Evolutionary conservation across 2,888 invertebrate genomes (phyloP).

Genomic region (Apamea epomidion): DNA sequence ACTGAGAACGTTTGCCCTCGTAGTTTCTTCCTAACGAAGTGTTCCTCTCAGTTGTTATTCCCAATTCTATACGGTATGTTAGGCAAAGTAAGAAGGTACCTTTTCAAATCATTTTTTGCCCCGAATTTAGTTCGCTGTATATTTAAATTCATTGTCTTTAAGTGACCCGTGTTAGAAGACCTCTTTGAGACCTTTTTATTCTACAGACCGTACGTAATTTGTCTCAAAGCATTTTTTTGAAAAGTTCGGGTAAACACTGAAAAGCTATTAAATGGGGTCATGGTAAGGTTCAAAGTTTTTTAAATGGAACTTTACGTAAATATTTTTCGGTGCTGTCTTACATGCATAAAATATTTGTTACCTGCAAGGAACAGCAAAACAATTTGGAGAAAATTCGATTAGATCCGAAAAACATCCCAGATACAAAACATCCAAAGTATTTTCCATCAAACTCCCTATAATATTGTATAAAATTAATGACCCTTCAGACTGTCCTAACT

Average conservation of each 20-base stretch:
- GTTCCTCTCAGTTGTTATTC: conserved; percentile 74
- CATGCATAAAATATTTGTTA: background rate
- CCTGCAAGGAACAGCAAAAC: conserved; percentile 14
- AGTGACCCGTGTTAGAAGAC: conserved; percentile 38
- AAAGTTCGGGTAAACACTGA: conserved; percentile 2
- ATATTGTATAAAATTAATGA: conserved; percentile 81
- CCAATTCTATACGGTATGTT: conserved; percentile 73
- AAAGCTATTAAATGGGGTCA: background rate
- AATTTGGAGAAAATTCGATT: conserved; percentile 34
- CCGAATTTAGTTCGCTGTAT: conserved; percentile 54
- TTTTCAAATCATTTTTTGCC: conserved; percentile 64
- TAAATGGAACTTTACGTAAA: background rate
- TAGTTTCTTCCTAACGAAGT: conserved; percentile 73
- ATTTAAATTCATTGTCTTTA: conserved; percentile 62
- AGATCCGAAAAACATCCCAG: conserved; percentile 33
- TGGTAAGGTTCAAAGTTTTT: background rate
- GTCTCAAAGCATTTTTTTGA: conserved; percentile 6
- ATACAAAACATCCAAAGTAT: conserved; percentile 70
- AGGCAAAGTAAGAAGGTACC: conserved; percentile 68
- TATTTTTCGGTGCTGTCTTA: background rate
- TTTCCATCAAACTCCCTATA: conserved; percentile 73
- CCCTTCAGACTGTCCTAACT: conserved; percentile 78
- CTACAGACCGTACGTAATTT: conserved; percentile 28
- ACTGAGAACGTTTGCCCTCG: conserved; percentile 69
- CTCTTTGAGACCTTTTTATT: conserved; percentile 34